Base-by-base conservation (phyloP, 2,888 invertebrate species). In the Thymelicus lineola region DNA sequence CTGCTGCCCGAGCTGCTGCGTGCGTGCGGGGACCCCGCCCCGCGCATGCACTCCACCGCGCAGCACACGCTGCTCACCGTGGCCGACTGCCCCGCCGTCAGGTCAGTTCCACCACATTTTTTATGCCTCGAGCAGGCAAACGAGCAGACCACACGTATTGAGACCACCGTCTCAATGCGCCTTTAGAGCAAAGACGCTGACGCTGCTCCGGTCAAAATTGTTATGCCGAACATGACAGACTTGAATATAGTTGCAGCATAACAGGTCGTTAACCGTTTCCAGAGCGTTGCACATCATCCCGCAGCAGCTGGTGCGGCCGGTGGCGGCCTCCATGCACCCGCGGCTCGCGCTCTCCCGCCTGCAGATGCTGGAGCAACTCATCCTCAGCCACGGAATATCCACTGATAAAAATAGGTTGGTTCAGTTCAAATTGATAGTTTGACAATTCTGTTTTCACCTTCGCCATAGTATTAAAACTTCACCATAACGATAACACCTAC, bases 11-110 rank as follows among this genome's bases (percentile, higher is more conserved):
- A 98, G 83, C 86, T 98, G 65, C 87, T 98, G 58, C 96, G 97
- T 0, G 97, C 98, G 79, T 97, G 97, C 50, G 98, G 98, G 0
- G 98, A 98, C 87, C 97, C 97, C 0, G 97, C 97, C 0, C 96
- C 97, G 0, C 94, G 98, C 36, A 96, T 97, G 66, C 97, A 98
- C 83, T 97, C 97, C 74, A 96, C 98, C 80, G 98, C 98, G 0
- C 97, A 97, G 73, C 97, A 98, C 82, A 97, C 97, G 0, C 97
- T 98, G 73, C 94, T 98, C 36, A 97, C 97, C 71, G 96, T 98
- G 83, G 97, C 97, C 0, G 97, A 97, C 77, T 97, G 97, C 79
- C 96, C 96, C 36, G 96, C 96, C 82, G 97, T 97, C 70, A 95
- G 96, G 96, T 96, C 7, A 12, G 17, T 0, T 42, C 42, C 42